Evolutionary conservation across 1,140 invertebrate genomes (phyloP).

Genomic region (Magallana angulata): DNA sequence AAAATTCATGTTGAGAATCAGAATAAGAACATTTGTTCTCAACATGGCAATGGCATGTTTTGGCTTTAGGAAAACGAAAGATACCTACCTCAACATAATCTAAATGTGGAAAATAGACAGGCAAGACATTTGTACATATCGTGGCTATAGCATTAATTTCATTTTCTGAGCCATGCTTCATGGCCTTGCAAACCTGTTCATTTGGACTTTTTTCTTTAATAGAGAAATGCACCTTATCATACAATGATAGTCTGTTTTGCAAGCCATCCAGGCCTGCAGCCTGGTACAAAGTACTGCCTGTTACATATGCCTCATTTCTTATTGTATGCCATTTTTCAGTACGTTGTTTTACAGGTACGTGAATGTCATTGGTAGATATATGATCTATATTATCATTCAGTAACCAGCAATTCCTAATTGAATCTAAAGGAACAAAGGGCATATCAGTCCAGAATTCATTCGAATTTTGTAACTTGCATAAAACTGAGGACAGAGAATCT

Average conservation of each 20-base stretch:
- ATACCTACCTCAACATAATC: background rate
- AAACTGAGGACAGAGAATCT: background rate
- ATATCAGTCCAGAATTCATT: background rate
- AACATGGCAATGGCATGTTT: slow-evolving; percentile 21
- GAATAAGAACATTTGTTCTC: background rate
- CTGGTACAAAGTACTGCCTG: slow-evolving; percentile 21
- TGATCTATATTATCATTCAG: background rate
- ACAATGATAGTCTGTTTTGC: background rate
- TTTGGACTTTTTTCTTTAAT: background rate
- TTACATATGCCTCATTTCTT: background rate
- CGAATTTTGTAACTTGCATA: background rate
- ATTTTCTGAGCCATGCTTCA: background rate
- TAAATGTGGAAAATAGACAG: slow-evolving; percentile 4
- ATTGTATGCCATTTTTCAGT: background rate
- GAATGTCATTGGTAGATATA: background rate
- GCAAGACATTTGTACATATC: background rate
- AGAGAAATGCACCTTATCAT: background rate
- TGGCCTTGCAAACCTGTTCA: background rate
- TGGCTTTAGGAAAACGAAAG: background rate
- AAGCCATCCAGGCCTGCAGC: background rate
- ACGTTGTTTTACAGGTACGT: background rate
- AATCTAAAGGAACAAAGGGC: slow-evolving; percentile 18
- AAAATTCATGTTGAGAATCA: slow-evolving; percentile 2
- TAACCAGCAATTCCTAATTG: background rate
- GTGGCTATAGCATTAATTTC: background rate